Conservation (phyloP, 92 coral and sea anemone species). For the Bergia puertoricense region DNA sequence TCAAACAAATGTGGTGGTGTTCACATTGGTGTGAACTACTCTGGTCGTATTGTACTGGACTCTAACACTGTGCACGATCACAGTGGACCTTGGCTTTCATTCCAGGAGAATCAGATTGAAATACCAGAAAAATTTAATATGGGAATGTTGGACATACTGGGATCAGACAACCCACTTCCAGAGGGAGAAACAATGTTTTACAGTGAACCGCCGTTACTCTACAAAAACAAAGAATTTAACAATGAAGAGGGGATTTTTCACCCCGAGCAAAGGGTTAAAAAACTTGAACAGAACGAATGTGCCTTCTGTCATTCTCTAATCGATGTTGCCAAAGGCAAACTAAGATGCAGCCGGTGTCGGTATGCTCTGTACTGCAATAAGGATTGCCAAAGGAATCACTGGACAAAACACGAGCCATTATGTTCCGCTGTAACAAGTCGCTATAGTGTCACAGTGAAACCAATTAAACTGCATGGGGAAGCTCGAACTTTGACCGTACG, state of each 20-base stretch:
- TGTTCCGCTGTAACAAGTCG: slow-evolving; percentile 55
- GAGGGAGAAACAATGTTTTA: slow-evolving; percentile 21
- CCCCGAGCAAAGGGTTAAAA: slow-evolving; percentile 46
- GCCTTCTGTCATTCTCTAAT: slow-evolving; percentile 56
- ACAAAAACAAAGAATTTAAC: slow-evolving; percentile 34
- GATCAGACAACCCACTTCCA: not conserved
- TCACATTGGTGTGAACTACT: slow-evolving; percentile 50
- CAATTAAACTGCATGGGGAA: not conserved
- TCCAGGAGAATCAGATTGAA: not conserved
- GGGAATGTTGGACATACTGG: fast-evolving
- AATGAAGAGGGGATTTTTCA: slow-evolving; percentile 54
- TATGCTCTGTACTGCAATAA: slow-evolving; percentile 66
- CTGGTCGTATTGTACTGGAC: slow-evolving; percentile 54
- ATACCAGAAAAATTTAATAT: not conserved
- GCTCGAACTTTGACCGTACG: not conserved
- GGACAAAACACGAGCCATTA: slow-evolving; percentile 51
- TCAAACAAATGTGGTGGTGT: slow-evolving; percentile 83
- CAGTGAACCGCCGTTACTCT: slow-evolving; percentile 47
- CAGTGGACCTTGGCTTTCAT: slow-evolving; percentile 64
- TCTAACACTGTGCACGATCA: slow-evolving; percentile 67
- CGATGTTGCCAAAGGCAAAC: slow-evolving; percentile 4
- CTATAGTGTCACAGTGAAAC: slow-evolving; percentile 53
- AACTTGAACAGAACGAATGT: slow-evolving; percentile 43
- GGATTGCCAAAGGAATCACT: slow-evolving; percentile 61
- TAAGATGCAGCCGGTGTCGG: slow-evolving; percentile 56